Evolutionary conservation across 2,888 invertebrate species (phyloP), one percentile per base, ranked within the genome.

Genomic region (Tetragonula carbonaria): DNA sequence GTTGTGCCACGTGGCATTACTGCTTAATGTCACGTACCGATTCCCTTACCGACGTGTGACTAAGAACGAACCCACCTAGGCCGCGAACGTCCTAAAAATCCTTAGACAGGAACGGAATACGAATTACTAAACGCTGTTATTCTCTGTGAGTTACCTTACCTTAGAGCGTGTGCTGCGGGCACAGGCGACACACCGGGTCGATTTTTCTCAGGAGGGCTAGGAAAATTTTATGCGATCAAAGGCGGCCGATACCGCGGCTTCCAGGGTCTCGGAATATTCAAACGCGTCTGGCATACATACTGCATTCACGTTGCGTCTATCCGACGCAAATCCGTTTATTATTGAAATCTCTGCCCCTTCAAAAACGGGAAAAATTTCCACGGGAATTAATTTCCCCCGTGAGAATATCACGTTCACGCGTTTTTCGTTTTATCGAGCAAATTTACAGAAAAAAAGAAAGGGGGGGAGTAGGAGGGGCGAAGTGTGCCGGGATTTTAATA

Each of bases 1-100:
- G 74, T 72, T 80, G 67, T 67, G 81, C 89, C 87, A 84, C 88
- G 85, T 87, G 89, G 86, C 90, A 90, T 90, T 90, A 90, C 87
- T 85, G 85, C 82, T 90, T 90, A 90, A 90, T 87, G 90, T 90
- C 90, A 90, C 90, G 90, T 90, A 89, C 87, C 79, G 90, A 90
- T 89, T 90, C 87, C 80, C 83, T 90, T 86, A 87, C 88, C 84
- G 83, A 87, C 87, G 79, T 86, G 87, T 86, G 90, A 89, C 90
- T 87, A 84, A 86, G 84, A 90, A 86, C 89, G 82, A 86, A 72
- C 79, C 45, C 77, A 71, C 81, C 74, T 45, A 45, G 45, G 18
- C 55, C 74, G 65, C 38, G 83, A 82, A 77, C 77, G 88, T 89
- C 88, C 87, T 88, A 83, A 89, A 90, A 90, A 89, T 90, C 85